phyloP scores from a whole-genome alignment of 2,797 vertebrate species.

The Enteromius thamalakanensis region DNA sequence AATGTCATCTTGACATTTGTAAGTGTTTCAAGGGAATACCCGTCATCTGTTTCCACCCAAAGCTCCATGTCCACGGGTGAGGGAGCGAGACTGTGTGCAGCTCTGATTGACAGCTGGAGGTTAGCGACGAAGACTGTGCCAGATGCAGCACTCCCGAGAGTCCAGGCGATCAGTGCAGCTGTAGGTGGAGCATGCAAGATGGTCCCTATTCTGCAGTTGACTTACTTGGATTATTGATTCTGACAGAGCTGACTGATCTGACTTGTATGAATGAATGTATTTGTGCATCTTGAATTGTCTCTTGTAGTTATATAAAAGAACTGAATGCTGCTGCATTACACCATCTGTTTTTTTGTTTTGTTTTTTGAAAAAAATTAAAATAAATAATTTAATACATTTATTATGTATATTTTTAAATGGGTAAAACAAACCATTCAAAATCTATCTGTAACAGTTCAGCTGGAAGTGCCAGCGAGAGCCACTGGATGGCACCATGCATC shows the following conservation, averaged over 20 bases:
- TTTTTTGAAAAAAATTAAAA: too few relatives aligned
- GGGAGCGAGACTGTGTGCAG: not conserved
- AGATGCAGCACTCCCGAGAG: conserved; percentile 16
- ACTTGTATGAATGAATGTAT: conserved; percentile 4
- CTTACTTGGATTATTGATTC: not conserved
- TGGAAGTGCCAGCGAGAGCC: too few relatives aligned
- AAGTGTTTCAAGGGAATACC: conserved; percentile 22
- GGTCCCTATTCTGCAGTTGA: not conserved
- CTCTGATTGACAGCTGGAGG: conserved; percentile 39
- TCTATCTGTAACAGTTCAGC: not conserved
- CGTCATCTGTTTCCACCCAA: conserved; percentile 15
- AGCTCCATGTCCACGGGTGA: not conserved
- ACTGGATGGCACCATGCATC: too few relatives aligned
- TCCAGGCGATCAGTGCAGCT: not conserved
- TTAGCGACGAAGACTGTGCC: not conserved
- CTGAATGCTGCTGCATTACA: not conserved
- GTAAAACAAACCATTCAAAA: not conserved
- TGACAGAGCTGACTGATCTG: conserved; percentile 1
- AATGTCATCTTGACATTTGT: conserved; percentile 52
- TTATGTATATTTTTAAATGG: not conserved
- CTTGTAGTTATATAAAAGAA: not conserved
- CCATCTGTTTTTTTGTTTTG: not conserved
- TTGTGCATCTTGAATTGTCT: not conserved
- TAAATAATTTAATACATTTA: not conserved
- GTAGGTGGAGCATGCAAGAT: not conserved